Evolutionary conservation across 1,140 invertebrate genomes (phyloP).

Genomic region (Drosophila tropicalis): DNA sequence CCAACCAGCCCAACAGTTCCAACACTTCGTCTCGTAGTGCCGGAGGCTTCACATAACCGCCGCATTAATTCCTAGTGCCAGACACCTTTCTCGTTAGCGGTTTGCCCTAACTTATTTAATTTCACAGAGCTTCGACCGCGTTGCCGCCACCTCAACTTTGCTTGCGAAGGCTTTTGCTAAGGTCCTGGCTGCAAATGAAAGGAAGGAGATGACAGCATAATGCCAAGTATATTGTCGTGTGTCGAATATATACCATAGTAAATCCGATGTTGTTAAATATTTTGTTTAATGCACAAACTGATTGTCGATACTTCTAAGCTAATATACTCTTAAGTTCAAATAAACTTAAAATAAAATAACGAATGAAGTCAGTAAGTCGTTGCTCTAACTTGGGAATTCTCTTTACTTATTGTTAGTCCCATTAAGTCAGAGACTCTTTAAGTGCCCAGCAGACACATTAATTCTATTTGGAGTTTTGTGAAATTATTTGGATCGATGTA

Average conservation of each 20-base stretch:
- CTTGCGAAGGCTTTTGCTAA: constrained; percentile 22
- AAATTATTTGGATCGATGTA: too few relatives aligned
- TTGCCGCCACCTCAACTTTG: constrained; percentile 46
- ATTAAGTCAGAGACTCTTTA: too few relatives aligned
- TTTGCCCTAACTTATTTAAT: constrained; percentile 77
- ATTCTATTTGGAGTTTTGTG: too few relatives aligned
- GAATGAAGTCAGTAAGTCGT: too few relatives aligned
- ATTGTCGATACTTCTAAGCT: too few relatives aligned
- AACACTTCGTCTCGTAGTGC: constrained; percentile 22
- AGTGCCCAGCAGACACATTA: too few relatives aligned
- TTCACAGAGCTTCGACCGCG: constrained; percentile 53
- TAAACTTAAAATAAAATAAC: too few relatives aligned
- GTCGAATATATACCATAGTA: not conserved
- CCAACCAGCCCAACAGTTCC: constrained; percentile 11
- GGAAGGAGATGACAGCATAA: constrained; percentile 14
- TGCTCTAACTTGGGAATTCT: too few relatives aligned
- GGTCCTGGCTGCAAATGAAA: constrained; percentile 22
- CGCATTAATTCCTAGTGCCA: constrained; percentile 80
- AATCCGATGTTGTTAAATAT: too few relatives aligned
- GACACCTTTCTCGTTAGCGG: constrained; percentile 80
- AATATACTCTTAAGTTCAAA: too few relatives aligned
- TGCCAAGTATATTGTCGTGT: constrained; percentile 2
- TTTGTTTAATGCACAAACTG: too few relatives aligned
- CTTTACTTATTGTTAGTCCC: too few relatives aligned
- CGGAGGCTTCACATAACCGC: constrained; percentile 69